phyloP scores from a whole-genome alignment of 2,113 vertebrate species.

The Rhinogobius similis region DNA sequence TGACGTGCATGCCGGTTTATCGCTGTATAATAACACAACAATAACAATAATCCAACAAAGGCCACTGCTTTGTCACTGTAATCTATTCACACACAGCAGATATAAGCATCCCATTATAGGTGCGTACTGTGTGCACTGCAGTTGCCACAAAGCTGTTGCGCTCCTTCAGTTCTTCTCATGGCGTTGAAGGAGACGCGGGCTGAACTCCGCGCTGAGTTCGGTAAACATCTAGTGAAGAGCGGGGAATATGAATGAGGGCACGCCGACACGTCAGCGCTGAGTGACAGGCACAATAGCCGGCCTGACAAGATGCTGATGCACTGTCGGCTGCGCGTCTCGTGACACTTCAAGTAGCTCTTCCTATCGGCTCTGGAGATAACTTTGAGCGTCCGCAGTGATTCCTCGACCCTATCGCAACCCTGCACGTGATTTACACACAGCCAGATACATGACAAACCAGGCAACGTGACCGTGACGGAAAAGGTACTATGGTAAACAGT shows the following conservation, averaged over 20 bases:
- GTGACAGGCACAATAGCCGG: slow-evolving; percentile 47
- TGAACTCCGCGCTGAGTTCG: slow-evolving; percentile 24
- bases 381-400: neutral
- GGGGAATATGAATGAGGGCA: slow-evolving; percentile 43
- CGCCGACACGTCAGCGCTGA: slow-evolving; percentile 24
- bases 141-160: neutral
- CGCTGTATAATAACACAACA: no score
- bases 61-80: no score
- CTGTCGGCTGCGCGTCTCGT: slow-evolving; percentile 28
- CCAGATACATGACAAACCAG: neutral
- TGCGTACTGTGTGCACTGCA: no score
- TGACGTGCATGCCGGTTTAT: no score
- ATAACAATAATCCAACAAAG: no score
- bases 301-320: slow-evolving; percentile 34
- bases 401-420: neutral
- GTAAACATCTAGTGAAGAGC: slow-evolving; percentile 32
- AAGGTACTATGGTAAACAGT: slow-evolving; percentile 5
- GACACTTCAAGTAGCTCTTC: slow-evolving; percentile 14
- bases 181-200: slow-evolving; percentile 12
- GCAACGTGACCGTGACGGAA: slow-evolving; percentile 1
- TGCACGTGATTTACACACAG: neutral
- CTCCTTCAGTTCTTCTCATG: neutral
- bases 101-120: no score
- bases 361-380: slow-evolving; percentile 10
- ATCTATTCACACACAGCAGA: no score